Conservation (phyloP, 2,888 invertebrate genomes). For the Chesias legatella region DNA sequence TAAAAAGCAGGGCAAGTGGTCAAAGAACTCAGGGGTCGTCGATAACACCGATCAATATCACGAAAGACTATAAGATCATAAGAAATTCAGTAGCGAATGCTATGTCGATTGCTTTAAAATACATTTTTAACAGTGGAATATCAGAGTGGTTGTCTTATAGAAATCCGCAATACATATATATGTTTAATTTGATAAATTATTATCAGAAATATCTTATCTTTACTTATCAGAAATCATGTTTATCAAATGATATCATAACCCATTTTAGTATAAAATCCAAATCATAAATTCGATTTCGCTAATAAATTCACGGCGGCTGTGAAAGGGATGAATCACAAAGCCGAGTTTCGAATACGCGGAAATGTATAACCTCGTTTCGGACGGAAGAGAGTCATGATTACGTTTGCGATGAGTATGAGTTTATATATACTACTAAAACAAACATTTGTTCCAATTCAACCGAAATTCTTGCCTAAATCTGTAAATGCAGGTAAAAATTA, state of each 20-base stretch:
- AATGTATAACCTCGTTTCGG: constrained; percentile 21
- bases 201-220: too few relatives aligned
- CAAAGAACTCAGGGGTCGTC: constrained; percentile 7
- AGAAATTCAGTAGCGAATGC: constrained; percentile 3
- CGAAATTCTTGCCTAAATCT: too few relatives aligned
- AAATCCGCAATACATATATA: too few relatives aligned
- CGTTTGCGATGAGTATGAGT: constrained; percentile 7
- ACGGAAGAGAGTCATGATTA: constrained; percentile 12
- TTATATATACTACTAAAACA: too few relatives aligned
- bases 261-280: constrained; percentile 8
- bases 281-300: constrained; percentile 17
- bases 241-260: constrained; percentile 1
- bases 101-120: neutral
- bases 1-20: constrained; percentile 3
- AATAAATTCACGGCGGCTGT: constrained; percentile 7
- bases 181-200: too few relatives aligned
- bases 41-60: constrained; percentile 10
- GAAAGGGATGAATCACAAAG: constrained; percentile 24
- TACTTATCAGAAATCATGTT: neutral
- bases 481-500: too few relatives aligned
- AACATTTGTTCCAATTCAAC: neutral
- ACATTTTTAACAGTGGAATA: constrained; percentile 2
- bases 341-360: constrained; percentile 12
- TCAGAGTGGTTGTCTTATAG: too few relatives aligned
- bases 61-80: constrained; percentile 4